Evolutionary conservation across 2,113 vertebrate species (phyloP).

Genomic region (Cathartes aura): DNA sequence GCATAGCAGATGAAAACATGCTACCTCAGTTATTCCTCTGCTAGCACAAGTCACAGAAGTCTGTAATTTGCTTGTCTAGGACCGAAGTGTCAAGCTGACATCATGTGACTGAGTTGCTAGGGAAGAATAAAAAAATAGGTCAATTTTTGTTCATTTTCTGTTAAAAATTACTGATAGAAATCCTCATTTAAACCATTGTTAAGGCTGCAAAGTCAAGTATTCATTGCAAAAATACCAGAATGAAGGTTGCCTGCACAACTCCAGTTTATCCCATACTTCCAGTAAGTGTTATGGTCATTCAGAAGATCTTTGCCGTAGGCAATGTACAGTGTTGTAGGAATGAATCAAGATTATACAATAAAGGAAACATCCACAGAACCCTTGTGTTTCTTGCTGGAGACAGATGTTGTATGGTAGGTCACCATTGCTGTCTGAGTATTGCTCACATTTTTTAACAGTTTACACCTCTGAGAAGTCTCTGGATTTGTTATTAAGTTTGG

Average conservation of each 20-base stretch:
- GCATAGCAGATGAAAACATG: neutral
- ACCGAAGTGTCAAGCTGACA: neutral
- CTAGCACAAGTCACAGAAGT: neutral
- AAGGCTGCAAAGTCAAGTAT: neutral
- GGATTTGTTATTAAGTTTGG: neutral
- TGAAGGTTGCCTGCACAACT: neutral
- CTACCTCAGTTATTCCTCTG: neutral
- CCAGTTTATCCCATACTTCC: neutral
- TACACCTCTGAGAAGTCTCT: neutral
- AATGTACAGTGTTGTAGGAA: neutral
- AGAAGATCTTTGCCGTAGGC: neutral
- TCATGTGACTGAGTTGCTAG: neutral
- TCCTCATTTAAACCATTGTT: neutral
- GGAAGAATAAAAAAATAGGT: neutral
- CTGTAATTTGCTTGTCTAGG: neutral
- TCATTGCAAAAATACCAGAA: neutral
- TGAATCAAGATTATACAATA: neutral
- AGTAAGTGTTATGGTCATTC: neutral
- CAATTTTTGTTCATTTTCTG: neutral
- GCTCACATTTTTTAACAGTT: neutral
- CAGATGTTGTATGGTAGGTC: neutral
- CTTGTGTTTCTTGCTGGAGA: neutral
- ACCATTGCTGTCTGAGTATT: neutral
- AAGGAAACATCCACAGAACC: neutral
- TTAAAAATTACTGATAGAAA: neutral